Evolutionary conservation across 2,888 invertebrate species (phyloP).

Genomic region (Pherbina coryleti): DNA sequence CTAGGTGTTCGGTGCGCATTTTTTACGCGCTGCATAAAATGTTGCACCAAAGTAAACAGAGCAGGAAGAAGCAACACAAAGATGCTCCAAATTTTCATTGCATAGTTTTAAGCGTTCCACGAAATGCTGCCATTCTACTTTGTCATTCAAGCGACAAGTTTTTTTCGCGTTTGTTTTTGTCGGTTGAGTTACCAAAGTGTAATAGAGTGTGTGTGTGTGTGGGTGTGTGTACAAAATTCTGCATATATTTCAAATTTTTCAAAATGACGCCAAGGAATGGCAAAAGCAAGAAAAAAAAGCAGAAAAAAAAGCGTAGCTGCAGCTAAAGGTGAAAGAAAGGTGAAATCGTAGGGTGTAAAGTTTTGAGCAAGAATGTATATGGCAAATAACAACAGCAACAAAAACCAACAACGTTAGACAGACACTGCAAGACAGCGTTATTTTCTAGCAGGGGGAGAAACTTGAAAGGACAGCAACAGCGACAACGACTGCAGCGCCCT

Average conservation of each 20-base stretch:
- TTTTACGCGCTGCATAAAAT: no score
- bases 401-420: constrained; percentile 1
- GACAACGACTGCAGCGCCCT: background rate
- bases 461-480: background rate
- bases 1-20: no score
- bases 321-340: background rate
- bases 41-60: no score
- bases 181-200: no score
- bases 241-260: constrained; percentile 14
- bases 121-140: background rate
- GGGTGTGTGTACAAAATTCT: background rate
- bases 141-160: no score
- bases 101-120: constrained; percentile 10
- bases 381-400: background rate
- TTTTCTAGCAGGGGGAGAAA: no score
- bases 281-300: background rate
- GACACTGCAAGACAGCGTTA: no score
- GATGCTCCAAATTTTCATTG: background rate
- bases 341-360: background rate
- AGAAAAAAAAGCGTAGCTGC: background rate
- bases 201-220: no score
- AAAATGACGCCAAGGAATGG: background rate
- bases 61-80: no score
- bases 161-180: no score
- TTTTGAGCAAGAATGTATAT: background rate